phyloP scores from a whole-genome alignment of 2,888 invertebrate genomes.

The Drosophila atroscutellata region DNA sequence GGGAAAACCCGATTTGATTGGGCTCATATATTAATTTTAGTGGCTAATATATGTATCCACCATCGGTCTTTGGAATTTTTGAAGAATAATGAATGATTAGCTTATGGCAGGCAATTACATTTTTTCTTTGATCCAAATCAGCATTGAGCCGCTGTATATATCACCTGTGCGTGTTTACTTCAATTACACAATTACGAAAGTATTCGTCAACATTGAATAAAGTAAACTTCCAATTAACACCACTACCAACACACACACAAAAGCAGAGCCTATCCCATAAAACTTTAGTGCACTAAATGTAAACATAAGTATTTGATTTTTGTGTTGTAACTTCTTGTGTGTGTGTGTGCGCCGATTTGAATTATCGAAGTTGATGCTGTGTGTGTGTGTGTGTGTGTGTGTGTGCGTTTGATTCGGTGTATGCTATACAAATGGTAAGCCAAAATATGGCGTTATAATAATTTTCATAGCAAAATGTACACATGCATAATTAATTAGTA shows the following conservation, averaged over 20 bases:
- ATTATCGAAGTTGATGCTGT: constrained; percentile 48
- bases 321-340: constrained; percentile 30
- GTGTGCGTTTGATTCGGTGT: constrained; percentile 18
- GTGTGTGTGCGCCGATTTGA: constrained; percentile 58
- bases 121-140: too few relatives aligned
- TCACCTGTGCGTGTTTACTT: constrained; percentile 23
- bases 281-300: constrained; percentile 12
- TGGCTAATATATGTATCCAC: too few relatives aligned
- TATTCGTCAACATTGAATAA: constrained; percentile 18
- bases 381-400: constrained; percentile 8
- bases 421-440: constrained; percentile 53
- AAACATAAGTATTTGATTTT: constrained; percentile 43
- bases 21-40: too few relatives aligned
- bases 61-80: too few relatives aligned
- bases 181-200: constrained; percentile 69
- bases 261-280: constrained; percentile 16
- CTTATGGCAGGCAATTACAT: too few relatives aligned
- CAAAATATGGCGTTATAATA: constrained; percentile 79
- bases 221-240: constrained; percentile 24
- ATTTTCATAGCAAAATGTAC: constrained; percentile 82
- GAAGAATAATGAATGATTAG: too few relatives aligned
- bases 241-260: constrained; percentile 17
- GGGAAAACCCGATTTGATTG: too few relatives aligned
- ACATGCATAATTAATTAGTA: constrained; percentile 85
- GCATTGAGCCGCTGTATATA: too few relatives aligned